Conservation (phyloP, 1,140 invertebrate genomes). For the Aphelinus certus region DNA sequence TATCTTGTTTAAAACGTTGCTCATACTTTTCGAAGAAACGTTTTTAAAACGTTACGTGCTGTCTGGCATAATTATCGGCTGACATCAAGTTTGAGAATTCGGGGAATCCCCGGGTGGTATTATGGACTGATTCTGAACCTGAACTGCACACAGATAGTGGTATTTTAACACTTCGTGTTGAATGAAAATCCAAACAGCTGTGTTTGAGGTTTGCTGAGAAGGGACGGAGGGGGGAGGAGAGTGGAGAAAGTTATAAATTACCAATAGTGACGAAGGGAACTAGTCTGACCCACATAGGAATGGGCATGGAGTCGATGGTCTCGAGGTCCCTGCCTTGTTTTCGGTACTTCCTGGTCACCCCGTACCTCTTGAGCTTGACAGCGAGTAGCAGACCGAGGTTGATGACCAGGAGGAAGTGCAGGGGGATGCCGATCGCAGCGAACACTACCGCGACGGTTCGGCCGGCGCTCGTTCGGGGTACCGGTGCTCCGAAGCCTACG, state of each 20-base stretch:
- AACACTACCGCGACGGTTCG: conserved; percentile 69
- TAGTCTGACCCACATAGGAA: conserved; percentile 58
- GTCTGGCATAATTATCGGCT: too few relatives aligned
- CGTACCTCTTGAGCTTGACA: conserved; percentile 63
- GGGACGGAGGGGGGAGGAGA: background rate
- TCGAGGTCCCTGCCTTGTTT: conserved; percentile 47
- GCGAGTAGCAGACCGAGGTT: conserved; percentile 71
- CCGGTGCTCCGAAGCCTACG: conserved; percentile 72
- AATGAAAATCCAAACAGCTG: too few relatives aligned
- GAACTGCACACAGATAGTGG: too few relatives aligned
- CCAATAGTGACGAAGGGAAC: conserved; percentile 54
- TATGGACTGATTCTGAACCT: too few relatives aligned
- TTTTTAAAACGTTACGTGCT: too few relatives aligned
- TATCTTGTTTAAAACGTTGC: too few relatives aligned
- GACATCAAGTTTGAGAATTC: too few relatives aligned
- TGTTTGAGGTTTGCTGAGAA: too few relatives aligned
- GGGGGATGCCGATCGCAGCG: conserved; percentile 69
- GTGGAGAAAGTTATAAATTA: conserved; percentile 36
- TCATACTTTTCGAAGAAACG: too few relatives aligned
- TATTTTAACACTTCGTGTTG: too few relatives aligned
- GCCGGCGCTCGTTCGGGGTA: conserved; percentile 69
- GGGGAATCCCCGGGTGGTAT: too few relatives aligned
- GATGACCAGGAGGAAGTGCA: conserved; percentile 71
- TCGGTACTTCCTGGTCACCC: conserved; percentile 49
- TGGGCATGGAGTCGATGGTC: conserved; percentile 43